These are phyloP conservation scores for Boloria selene DNA, from an alignment of 2,888 invertebrate genomes.

Conservation along the genomic window DNA sequence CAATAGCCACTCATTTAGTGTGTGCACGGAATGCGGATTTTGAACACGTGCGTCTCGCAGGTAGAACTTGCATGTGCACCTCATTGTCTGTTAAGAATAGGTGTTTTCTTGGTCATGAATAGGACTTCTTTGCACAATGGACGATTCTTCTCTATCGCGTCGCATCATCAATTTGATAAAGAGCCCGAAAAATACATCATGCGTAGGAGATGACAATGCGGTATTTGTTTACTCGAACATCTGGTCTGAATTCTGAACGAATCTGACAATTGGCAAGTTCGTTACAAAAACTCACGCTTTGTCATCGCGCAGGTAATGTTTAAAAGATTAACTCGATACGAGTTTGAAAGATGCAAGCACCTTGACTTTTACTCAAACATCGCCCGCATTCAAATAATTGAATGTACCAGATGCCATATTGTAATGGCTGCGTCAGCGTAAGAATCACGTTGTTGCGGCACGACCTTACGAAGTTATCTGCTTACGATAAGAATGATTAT, in stretches of 20 bases:
- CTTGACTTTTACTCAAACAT: constrained; percentile 59
- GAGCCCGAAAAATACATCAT: constrained; percentile 69
- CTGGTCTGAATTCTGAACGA: constrained; percentile 57
- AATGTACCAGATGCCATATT: constrained; percentile 26
- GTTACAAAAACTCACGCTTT: constrained; percentile 63
- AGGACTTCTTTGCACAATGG: constrained; percentile 76
- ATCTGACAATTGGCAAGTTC: constrained; percentile 62
- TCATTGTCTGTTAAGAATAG: constrained; percentile 67
- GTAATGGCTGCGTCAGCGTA: constrained; percentile 32
- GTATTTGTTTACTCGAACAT: constrained; percentile 77
- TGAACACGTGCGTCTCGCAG: constrained; percentile 79
- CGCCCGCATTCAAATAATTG: constrained; percentile 16
- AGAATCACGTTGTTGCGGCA: constrained; percentile 58
- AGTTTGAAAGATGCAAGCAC: constrained; percentile 66
- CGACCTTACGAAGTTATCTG: constrained; percentile 76
- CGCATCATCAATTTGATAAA: constrained; percentile 69
- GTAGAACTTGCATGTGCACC: constrained; percentile 77
- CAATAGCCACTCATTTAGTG: constrained; percentile 56
- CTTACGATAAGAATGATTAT: constrained; percentile 70
- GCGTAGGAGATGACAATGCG: constrained; percentile 73
- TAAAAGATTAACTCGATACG: constrained; percentile 78
- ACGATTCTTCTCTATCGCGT: constrained; percentile 57
- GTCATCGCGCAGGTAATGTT: constrained; percentile 70
- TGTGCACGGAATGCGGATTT: constrained; percentile 64
- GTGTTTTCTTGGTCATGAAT: constrained; percentile 68